phyloP scores from a whole-genome alignment of 2,113 vertebrate species.

The Daubentonia madagascariensis region DNA sequence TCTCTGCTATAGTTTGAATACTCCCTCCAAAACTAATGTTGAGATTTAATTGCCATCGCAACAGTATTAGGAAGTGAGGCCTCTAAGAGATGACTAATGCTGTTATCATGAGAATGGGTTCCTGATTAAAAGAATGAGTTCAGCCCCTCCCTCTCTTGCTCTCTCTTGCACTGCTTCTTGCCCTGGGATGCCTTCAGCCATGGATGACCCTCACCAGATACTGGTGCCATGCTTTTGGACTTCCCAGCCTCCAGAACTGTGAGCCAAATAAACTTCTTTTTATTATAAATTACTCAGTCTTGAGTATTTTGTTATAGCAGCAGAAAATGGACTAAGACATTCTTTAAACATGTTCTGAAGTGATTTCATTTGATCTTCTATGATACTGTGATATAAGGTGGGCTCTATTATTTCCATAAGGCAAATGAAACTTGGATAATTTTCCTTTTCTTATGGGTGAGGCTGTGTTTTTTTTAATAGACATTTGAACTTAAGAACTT shows the following conservation, averaged over 20 bases:
- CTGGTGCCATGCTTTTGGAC: background rate
- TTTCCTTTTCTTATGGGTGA: background rate
- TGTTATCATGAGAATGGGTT: background rate
- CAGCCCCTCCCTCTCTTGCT: background rate
- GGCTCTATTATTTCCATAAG: background rate
- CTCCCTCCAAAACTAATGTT: background rate
- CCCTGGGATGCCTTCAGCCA: background rate
- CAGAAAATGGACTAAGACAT: background rate
- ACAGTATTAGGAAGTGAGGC: background rate
- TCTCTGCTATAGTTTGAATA: background rate
- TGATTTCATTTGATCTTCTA: background rate
- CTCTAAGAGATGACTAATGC: background rate
- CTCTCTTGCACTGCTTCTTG: background rate
- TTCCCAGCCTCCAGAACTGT: background rate
- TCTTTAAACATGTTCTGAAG: background rate
- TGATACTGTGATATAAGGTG: background rate
- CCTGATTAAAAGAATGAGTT: background rate
- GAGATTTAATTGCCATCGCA: background rate
- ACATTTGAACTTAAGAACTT: background rate
- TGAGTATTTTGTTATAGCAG: background rate
- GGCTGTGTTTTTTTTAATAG: background rate
- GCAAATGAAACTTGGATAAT: background rate
- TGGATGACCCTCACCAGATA: background rate
- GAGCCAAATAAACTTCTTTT: background rate
- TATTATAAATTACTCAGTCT: background rate